Conservation (phyloP, 2,797 vertebrate species). For the Gymnoscopelus microlampas region DNA sequence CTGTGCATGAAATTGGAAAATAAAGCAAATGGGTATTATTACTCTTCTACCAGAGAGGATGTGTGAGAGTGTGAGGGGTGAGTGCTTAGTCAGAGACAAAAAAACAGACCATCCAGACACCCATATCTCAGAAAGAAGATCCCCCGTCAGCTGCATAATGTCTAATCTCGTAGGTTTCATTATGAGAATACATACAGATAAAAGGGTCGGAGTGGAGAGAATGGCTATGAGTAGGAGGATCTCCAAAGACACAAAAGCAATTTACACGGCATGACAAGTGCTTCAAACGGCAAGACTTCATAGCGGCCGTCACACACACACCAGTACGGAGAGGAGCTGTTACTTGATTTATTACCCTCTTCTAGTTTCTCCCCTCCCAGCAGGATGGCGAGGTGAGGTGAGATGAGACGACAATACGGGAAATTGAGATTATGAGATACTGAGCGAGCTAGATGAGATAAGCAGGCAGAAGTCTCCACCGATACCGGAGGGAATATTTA, state of each 20-base stretch:
- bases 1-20: slow-evolving; percentile 44
- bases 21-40: slow-evolving; percentile 19
- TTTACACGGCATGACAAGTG: slow-evolving; percentile 15
- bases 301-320: not conserved
- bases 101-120: not conserved
- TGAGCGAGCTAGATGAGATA: slow-evolving; percentile 62
- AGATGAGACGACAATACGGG: slow-evolving; percentile 73
- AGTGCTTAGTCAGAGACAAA: not conserved
- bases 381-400: slow-evolving; percentile 42
- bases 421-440: slow-evolving; percentile 65
- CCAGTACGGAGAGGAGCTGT: slow-evolving; percentile 28
- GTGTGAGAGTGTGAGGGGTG: not conserved
- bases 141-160: not conserved
- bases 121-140: not conserved
- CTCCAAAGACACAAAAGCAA: slow-evolving; percentile 9
- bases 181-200: not conserved
- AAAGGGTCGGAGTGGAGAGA: not conserved
- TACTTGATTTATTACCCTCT: slow-evolving; percentile 60
- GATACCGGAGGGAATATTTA: slow-evolving; percentile 75
- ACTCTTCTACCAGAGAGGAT: slow-evolving; percentile 9
- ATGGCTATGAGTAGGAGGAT: not conserved
- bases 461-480: slow-evolving; percentile 60
- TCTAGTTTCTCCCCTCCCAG: slow-evolving; percentile 54
- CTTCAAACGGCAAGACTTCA: slow-evolving; percentile 25
- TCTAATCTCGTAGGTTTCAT: not conserved